These are phyloP conservation scores for Argyrosomus regius DNA, from an alignment of 2,797 vertebrate species.

Conservation along the genomic window DNA sequence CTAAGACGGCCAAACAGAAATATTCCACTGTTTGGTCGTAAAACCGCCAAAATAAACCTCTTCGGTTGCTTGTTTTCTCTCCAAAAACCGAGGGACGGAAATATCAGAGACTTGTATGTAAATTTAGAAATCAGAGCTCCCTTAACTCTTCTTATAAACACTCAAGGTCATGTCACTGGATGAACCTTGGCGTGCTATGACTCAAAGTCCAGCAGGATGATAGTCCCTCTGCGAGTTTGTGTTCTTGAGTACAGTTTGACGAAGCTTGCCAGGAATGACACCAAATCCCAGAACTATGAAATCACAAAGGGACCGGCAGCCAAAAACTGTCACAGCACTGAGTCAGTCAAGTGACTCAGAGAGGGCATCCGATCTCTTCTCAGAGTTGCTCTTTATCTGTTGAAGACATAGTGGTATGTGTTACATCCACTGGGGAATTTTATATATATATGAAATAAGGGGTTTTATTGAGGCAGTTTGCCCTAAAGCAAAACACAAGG, in stretches of 20 bases:
- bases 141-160: slow-evolving; percentile 14
- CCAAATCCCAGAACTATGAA: slow-evolving; percentile 36
- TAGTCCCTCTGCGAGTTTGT: slow-evolving; percentile 7
- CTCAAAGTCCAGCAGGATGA: slow-evolving; percentile 11
- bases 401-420: background rate
- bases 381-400: background rate
- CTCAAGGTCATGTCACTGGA: background rate
- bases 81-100: background rate
- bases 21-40: background rate
- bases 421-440: background rate
- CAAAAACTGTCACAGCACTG: slow-evolving; percentile 26
- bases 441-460: background rate
- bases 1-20: background rate
- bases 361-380: background rate
- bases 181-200: slow-evolving; percentile 21
- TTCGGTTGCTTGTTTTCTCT: background rate
- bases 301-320: slow-evolving; percentile 18
- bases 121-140: slow-evolving; percentile 3
- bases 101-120: background rate
- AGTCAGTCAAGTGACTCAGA: slow-evolving; percentile 21
- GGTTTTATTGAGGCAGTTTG: slow-evolving; percentile 5
- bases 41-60: background rate
- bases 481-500: background rate
- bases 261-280: slow-evolving; percentile 33
- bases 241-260: slow-evolving; percentile 2